Conservation (phyloP, 2,888 invertebrate genomes). For the Heliconius ismenius region DNA sequence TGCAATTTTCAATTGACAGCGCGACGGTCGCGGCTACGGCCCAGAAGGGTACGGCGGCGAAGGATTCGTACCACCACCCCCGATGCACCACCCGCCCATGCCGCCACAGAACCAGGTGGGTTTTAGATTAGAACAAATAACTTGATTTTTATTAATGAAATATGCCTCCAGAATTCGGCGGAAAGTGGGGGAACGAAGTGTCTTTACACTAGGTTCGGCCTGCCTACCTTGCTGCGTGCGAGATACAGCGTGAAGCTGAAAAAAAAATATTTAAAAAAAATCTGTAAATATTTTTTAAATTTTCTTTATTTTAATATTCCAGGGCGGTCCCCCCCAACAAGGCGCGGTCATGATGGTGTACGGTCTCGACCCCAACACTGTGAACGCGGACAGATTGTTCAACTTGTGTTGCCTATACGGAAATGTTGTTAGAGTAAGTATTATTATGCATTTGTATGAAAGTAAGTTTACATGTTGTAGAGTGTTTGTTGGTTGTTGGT, state of each 20-base stretch:
- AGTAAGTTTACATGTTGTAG: background rate
- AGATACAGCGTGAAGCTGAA: background rate
- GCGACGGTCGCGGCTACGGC: conserved; percentile 74
- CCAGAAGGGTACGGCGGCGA: conserved; percentile 76
- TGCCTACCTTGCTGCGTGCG: background rate
- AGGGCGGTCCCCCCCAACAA: conserved; percentile 83
- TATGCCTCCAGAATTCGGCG: no score
- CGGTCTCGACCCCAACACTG: conserved; percentile 95
- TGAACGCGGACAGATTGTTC: conserved; percentile 97
- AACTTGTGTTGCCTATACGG: conserved; percentile 99
- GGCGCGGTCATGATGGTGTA: conserved; percentile 99
- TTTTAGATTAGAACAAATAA: background rate
- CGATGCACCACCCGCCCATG: conserved; percentile 76
- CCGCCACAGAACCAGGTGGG: conserved; percentile 76
- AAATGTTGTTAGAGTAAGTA: conserved; percentile 95
- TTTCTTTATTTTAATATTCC: conserved; percentile 33
- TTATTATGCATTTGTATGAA: background rate
- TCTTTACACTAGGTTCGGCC: background rate
- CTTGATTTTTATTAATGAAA: background rate
- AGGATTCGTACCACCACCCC: conserved; percentile 73
- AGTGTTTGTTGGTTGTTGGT: no score
- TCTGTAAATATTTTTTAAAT: background rate
- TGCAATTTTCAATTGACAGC: conserved; percentile 51
- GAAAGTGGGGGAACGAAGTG: no score
- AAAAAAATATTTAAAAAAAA: background rate